Base-by-base conservation (phyloP, 2,888 invertebrate genomes). In the Odontocerum albicorne region DNA sequence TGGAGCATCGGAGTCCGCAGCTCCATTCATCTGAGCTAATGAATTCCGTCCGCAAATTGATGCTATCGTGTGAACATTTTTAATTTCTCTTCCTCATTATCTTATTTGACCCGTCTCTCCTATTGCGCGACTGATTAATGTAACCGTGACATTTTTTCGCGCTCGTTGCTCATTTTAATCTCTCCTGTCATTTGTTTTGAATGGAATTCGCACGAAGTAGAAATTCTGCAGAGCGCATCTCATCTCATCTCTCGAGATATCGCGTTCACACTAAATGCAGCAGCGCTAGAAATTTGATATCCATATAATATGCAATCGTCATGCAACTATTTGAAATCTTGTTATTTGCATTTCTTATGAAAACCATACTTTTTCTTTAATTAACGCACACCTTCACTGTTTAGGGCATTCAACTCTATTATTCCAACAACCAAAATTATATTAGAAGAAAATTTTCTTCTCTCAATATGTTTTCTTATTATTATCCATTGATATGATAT, bases 11-110 rank as follows among this genome's bases (percentile, higher is more conserved):
- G 20, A 22, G 46, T 33, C 45, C 38, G n/a, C 36, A 32, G 44
- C 45, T 27, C 51, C 51, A 55, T 60, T 60, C 55, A 55, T 57
- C 43, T 54, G 42, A 21, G 39, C 60, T 60, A 58, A 60, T 60
- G 55, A 60, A 60, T 53, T 55, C 57, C 49, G 55, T 44, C 46
- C 49, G 57, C 51, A 52, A 60, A 57, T 57, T 55, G 55, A 55
- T 46, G 52, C 43, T 54, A 56, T 60, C 60, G 60, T 60, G 57
- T 57, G 60, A 60, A 55, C 57, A 55, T 57, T 57, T 55, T 60
- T 60, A 60, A 57, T 58, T 60, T 60, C 53, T 53, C 57, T 60
- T 60, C 60, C 60, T 58, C 60, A 55, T 58, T 58, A 58, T 32
- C 57, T 38, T 42, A 47, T 49, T 35, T 43, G 49, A 15, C 33